Evolutionary conservation across 2,888 invertebrate species (phyloP).

Genomic region (Leptinotarsa juncta): DNA sequence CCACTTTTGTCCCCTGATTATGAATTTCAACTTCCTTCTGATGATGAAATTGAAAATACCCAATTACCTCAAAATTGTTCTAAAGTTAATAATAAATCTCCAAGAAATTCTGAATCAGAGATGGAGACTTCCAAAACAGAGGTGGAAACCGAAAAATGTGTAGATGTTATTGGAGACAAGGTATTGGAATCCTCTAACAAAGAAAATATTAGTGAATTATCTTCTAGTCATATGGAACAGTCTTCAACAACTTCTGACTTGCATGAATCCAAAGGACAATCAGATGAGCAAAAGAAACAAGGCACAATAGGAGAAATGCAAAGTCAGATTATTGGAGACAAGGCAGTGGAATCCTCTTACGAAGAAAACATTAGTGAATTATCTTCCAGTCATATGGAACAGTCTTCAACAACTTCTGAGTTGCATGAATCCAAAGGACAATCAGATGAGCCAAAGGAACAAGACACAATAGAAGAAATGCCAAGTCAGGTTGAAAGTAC

Average conservation of each 20-base stretch:
- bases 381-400: neutral
- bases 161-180: neutral
- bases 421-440: neutral
- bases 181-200: neutral
- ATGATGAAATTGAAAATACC: conserved; percentile 22
- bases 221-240: neutral
- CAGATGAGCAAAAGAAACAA: neutral
- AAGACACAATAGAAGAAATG: neutral
- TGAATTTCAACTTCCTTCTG: conserved; percentile 47
- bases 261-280: neutral
- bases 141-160: too few relatives aligned
- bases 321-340: neutral
- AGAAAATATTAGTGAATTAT: neutral
- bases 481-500: neutral
- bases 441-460: neutral
- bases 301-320: neutral
- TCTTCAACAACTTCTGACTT: neutral
- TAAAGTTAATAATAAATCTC: neutral
- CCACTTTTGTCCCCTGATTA: conserved; percentile 42
- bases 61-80: neutral
- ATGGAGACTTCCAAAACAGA: too few relatives aligned
- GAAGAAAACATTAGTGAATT: conserved; percentile 1
- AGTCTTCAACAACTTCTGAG: neutral
- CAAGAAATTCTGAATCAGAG: neutral
- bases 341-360: neutral